phyloP scores from a whole-genome alignment of 1,140 invertebrate species.

The Hypothenemus hampei region DNA sequence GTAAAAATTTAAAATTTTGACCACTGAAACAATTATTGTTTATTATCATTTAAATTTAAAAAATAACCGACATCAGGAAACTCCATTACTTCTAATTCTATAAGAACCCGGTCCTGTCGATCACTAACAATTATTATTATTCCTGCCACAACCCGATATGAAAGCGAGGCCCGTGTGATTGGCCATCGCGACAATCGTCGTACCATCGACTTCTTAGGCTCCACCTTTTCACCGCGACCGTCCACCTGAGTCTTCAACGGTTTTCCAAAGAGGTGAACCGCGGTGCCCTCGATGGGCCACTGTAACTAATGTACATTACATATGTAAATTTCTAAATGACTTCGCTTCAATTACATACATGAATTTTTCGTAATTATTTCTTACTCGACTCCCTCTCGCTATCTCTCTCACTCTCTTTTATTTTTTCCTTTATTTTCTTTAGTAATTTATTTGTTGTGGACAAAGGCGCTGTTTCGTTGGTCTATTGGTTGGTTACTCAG shows the following conservation, averaged over 20 bases:
- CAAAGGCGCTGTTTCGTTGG: too few relatives aligned
- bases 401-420: too few relatives aligned
- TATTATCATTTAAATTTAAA: too few relatives aligned
- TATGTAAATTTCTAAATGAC: conserved; percentile 33
- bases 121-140: too few relatives aligned
- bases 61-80: too few relatives aligned
- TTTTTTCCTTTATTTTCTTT: too few relatives aligned
- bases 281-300: conserved; percentile 4
- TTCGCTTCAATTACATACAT: conserved; percentile 31
- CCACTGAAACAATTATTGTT: too few relatives aligned
- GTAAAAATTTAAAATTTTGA: too few relatives aligned
- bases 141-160: conserved; percentile 32
- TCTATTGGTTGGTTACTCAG: too few relatives aligned
- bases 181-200: conserved; percentile 36
- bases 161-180: conserved; percentile 34
- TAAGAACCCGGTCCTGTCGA: conserved; percentile 4
- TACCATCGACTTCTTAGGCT: conserved; percentile 31
- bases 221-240: conserved; percentile 33
- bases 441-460: too few relatives aligned
- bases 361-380: conserved; percentile 32
- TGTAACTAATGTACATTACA: conserved; percentile 32
- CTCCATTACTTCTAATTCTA: too few relatives aligned
- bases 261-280: background rate
- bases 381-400: too few relatives aligned
- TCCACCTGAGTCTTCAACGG: conserved; percentile 19